Evolutionary conservation across 2,113 vertebrate species (phyloP), one percentile per base, ranked within the genome.

Genomic region (Electrona antarctica): DNA sequence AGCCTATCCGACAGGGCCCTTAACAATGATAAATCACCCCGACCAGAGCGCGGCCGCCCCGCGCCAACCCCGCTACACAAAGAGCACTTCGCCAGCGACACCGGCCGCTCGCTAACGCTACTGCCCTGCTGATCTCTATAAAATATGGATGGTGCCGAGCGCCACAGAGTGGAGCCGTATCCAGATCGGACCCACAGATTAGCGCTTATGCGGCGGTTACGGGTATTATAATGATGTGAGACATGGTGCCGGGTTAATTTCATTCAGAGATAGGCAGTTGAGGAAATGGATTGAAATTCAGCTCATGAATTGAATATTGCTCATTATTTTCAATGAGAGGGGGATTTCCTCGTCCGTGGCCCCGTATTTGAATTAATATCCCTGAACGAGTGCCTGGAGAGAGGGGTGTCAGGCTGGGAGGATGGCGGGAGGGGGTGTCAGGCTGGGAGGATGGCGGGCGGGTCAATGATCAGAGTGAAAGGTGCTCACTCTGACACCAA

Each of bases 11-110:
- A 93, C 92, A 93, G 91, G 79, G 76, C 88, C 84, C 87, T 90
- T 93, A 93, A 93, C 92, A 89, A 93, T 91, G 92, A 93, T 93
- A 88, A 93, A 93, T 93, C 90, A 91, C 92, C 86, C 56, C 7
- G 72, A 80, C 83, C 79, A 62, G 28, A 7, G 12, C 11, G 29
- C 59, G 13, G 41, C 61, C 41, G 11, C 60, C 41, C 60, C 12
- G 10, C 45, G 46, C 46, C 51, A 46, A 9, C 46, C 7, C 29
- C 13, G 61, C 41, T 63, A 63, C 50, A 41, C 33, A 41, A 41
- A 41, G 33, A 41, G 33, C 33, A 41, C 33, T 41, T 3, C 64
- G 86, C 82, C 67, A 41, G 56, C 56, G 14, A 28, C 56, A 9
- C 56, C 56, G 56, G 14, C 7, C 56, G 4, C 56, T 2, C n/a